phyloP scores from a whole-genome alignment of 2,888 invertebrate species.

The Megalurothrips usitatus region DNA sequence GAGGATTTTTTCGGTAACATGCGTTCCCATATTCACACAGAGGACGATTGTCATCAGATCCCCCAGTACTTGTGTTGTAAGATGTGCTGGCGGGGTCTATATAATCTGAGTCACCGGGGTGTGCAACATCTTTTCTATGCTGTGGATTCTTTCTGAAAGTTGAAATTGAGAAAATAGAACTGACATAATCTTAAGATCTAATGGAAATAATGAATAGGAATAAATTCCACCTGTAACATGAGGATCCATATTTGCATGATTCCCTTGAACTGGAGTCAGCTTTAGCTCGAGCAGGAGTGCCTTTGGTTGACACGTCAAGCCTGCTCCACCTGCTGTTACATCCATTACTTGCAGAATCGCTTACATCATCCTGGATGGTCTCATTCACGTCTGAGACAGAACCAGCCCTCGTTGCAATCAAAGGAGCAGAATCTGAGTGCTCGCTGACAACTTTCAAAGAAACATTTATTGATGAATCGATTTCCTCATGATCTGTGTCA shows the following conservation, averaged over 20 bases:
- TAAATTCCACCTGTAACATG: not conserved
- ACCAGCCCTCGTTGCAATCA: not conserved
- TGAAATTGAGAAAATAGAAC: not conserved
- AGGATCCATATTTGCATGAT: not conserved
- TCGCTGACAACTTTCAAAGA: no score
- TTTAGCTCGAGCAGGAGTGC: not conserved
- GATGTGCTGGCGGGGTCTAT: not conserved
- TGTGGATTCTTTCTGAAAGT: not conserved
- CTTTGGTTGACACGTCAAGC: not conserved
- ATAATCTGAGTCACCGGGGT: not conserved
- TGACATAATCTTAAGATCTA: not conserved
- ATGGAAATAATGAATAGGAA: not conserved
- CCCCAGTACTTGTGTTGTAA: not conserved
- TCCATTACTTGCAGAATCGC: not conserved
- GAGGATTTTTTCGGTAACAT: not conserved
- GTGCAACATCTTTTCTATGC: not conserved
- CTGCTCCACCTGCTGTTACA: not conserved
- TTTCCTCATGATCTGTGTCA: not conserved
- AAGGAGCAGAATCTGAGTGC: not conserved
- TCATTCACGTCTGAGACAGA: not conserved
- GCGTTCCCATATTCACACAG: not conserved
- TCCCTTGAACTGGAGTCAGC: not conserved
- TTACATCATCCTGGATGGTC: not conserved
- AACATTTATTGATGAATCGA: not conserved
- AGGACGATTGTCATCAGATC: not conserved